Evolutionary conservation across 2,797 vertebrate genomes (phyloP).

Genomic region (Antrozous pallidus): DNA sequence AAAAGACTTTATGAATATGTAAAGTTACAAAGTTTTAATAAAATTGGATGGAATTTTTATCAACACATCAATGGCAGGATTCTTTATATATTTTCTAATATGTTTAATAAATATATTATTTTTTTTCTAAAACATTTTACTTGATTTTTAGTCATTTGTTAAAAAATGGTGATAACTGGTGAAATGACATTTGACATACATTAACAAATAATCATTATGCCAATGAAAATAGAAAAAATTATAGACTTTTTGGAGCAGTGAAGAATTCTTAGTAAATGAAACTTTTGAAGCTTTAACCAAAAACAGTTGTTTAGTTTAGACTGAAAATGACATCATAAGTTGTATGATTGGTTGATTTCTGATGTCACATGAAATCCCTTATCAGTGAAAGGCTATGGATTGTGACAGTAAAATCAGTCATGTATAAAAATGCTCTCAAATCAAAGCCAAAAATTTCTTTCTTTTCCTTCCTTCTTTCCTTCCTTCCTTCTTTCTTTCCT

Average conservation of each 20-base stretch:
- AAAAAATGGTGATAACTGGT: not conserved
- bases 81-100: not conserved
- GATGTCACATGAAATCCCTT: conserved; percentile 63
- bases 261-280: conserved; percentile 54
- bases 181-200: not conserved
- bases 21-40: conserved; percentile 57
- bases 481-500: no score
- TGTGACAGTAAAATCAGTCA: conserved; percentile 70
- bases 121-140: conserved; percentile 12
- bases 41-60: conserved; percentile 42
- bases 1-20: conserved; percentile 66
- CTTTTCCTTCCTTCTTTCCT: no score
- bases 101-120: conserved; percentile 35
- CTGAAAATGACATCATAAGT: conserved; percentile 66
- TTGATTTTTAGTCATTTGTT: conserved; percentile 38
- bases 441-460: conserved; percentile 38
- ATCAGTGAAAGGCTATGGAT: conserved; percentile 53
- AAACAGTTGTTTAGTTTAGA: conserved; percentile 41
- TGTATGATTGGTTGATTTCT: conserved; percentile 60
- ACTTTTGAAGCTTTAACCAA: conserved; percentile 58
- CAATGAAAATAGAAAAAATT: conserved; percentile 27
- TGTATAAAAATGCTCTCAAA: conserved; percentile 66
- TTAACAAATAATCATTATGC: not conserved
- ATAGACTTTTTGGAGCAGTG: not conserved
- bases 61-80: conserved; percentile 13